Evolutionary conservation across 2,888 invertebrate species (phyloP).

Genomic region (Thysanoteuthis rhombus): DNA sequence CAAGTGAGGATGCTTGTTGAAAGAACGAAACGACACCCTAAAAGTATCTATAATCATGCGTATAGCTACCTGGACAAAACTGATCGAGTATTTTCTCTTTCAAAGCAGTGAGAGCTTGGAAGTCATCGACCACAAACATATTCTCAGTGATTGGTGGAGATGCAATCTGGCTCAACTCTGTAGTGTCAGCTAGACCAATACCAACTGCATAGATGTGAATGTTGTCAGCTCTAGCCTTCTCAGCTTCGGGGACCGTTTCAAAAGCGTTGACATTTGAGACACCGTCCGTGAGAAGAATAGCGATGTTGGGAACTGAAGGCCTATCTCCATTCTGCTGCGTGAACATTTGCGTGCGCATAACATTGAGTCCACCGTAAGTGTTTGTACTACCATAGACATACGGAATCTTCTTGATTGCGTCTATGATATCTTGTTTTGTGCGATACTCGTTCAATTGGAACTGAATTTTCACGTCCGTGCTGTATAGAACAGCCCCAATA

Average conservation of each 20-base stretch:
- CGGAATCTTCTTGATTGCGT: constrained; percentile 49
- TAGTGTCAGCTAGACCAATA: constrained; percentile 49
- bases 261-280: constrained; percentile 58
- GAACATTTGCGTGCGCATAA: constrained; percentile 53
- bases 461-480: constrained; percentile 40
- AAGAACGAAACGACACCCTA: no score
- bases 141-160: constrained; percentile 46
- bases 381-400: constrained; percentile 59
- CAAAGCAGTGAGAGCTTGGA: constrained; percentile 38
- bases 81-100: constrained; percentile 45
- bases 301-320: constrained; percentile 40
- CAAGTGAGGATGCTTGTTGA: not conserved
- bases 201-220: constrained; percentile 41
- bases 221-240: no score
- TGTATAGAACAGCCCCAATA: constrained; percentile 48
- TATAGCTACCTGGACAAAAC: constrained; percentile 44
- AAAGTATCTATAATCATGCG: not conserved
- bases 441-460: constrained; percentile 43
- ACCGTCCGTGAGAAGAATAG: not conserved
- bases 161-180: constrained; percentile 53
- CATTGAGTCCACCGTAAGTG: constrained; percentile 58
- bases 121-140: constrained; percentile 45
- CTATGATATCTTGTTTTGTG: constrained; percentile 44
- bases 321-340: constrained; percentile 54
- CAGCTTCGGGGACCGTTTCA: constrained; percentile 41